A percentile compares a stretch with the other conserved stretches of the same genome.
Conservation (phyloP, 2,113 vertebrate genomes). For the Eolophus roseicapilla region DNA sequence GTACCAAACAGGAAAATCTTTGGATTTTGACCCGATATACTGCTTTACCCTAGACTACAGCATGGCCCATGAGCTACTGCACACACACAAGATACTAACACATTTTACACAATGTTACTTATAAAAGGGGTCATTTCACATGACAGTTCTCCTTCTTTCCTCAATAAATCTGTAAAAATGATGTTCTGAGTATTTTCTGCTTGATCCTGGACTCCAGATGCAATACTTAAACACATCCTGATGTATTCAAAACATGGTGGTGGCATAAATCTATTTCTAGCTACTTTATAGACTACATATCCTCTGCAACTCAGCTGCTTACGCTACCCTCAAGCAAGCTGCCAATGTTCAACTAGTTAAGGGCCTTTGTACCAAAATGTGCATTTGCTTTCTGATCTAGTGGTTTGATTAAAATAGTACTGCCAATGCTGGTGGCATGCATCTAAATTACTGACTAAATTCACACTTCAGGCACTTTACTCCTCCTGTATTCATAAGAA, state of each 20-base stretch:
- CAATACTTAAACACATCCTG: background rate
- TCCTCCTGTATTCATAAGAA: background rate
- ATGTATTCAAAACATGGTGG: background rate
- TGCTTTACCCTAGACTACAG: background rate
- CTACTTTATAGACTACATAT: background rate
- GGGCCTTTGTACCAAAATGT: background rate
- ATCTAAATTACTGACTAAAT: background rate
- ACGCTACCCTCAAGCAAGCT: background rate
- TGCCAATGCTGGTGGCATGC: background rate
- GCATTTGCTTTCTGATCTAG: background rate
- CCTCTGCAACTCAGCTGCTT: background rate
- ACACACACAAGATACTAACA: background rate
- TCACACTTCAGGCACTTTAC: background rate
- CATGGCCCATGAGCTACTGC: background rate
- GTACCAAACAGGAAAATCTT: background rate
- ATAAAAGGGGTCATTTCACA: background rate
- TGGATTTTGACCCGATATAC: background rate
- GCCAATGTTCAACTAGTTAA: background rate
- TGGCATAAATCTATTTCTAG: background rate
- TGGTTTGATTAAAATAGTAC: background rate
- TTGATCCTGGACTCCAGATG: background rate
- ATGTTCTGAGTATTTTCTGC: background rate
- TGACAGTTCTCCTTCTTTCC: background rate
- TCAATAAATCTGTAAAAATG: background rate
- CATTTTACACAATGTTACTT: background rate